Evolutionary conservation across 1,140 invertebrate species (phyloP), one percentile per base, ranked within the genome.

Genomic region (Drosophila kohkoa): DNA sequence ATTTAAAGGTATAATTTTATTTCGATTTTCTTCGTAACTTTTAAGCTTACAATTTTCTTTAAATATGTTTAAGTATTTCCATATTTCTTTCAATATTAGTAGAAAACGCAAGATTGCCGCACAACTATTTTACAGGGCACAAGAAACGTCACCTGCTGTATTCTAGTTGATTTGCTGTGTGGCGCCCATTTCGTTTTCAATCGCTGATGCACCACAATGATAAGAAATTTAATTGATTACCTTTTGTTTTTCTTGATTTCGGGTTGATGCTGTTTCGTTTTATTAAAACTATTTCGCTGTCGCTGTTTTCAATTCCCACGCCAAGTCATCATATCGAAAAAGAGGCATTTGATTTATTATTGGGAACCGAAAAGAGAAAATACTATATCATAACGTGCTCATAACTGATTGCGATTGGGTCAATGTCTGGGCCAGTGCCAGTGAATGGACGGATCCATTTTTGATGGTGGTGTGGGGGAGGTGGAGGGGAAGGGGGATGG

Each of bases 171-270:
- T 20, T 48, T 59, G 20, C 60, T 43, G 43, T 69, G 38, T 77
- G 75, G 75, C 75, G 75, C 75, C 58, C 75, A 52, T 8, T 69
- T 81, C 59, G 58, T 88, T 82, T 82, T 70, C 70, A 63, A 66
- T 72, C 59, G 46, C 66, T 46, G 88, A 91, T 91, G 89, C 88
- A 88, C 89, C 75, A 87, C 88, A 91, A 91, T 91, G 89, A 91
- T 91, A 91, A 91, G 74, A 88, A 75, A 89, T 86, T 91, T 91
- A 91, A 91, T 91, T 91, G 89, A 91, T 91, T 91, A 91, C 73
- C 73, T 73, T 78, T 81, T 71, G 83, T 86, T 88, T 75, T 74
- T 30, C 54, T 25, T 25, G 20, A 16, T 38, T 71, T 64, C 11
- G 28, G 48, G 25, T 45, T 55, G 52, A 67, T 67, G 64, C 55